phyloP scores from a whole-genome alignment of 2,888 invertebrate genomes.

The Brachylomia viminalis region DNA sequence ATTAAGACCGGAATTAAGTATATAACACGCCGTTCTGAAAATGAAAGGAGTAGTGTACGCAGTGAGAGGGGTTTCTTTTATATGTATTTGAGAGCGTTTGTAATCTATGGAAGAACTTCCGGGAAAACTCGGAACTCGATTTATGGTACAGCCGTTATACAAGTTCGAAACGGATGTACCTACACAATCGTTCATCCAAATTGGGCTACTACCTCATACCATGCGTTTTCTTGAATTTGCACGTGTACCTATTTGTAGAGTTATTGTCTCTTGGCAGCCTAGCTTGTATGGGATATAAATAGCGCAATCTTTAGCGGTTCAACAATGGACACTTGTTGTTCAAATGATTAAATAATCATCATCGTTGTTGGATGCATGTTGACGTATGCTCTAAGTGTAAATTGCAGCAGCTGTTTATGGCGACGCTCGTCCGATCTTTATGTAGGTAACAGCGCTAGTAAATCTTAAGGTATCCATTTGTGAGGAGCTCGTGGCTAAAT shows the following conservation, averaged over 20 bases:
- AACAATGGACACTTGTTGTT: conserved; percentile 1
- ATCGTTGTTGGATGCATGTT: not conserved
- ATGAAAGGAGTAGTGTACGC: conserved; percentile 5
- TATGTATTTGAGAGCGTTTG: not conserved
- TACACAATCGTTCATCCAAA: conserved; percentile 4
- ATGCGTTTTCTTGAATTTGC: conserved; percentile 9
- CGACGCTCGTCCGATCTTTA: not conserved
- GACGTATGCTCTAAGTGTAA: not conserved
- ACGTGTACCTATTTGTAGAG: not conserved
- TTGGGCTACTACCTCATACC: not conserved
- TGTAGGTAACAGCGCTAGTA: not conserved
- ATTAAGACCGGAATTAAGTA: conserved; percentile 30
- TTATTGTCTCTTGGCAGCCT: conserved; percentile 18
- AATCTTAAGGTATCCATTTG: not conserved
- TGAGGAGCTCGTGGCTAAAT: too few species aligned
- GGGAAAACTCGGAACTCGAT: not conserved
- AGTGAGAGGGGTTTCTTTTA: not conserved
- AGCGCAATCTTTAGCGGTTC: not conserved
- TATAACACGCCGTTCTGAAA: not conserved
- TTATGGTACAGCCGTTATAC: not conserved
- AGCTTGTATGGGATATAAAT: conserved; percentile 22
- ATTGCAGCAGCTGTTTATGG: not conserved
- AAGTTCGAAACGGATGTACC: not conserved
- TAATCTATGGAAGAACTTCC: not conserved
- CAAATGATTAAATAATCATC: conserved; percentile 3